Conservation (phyloP, 2,888 invertebrate species). For the Toxonevra muliebris region DNA sequence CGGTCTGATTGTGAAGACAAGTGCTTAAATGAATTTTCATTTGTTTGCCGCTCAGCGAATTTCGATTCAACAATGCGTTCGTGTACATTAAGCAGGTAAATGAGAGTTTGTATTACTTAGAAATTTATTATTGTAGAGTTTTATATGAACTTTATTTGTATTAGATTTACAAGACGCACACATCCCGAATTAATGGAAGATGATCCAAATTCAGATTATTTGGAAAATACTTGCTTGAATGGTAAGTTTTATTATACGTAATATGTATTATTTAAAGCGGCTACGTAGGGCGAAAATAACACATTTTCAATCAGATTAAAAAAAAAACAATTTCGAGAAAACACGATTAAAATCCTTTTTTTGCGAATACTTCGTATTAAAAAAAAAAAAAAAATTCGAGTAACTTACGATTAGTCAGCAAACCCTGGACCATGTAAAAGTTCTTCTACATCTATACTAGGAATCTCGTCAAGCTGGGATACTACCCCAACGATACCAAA, state of each 20-base stretch:
- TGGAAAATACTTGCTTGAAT: constrained; percentile 90
- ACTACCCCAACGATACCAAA: too few relatives aligned
- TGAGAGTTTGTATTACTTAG: neutral
- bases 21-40: constrained; percentile 87
- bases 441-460: too few relatives aligned
- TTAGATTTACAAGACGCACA: constrained; percentile 81
- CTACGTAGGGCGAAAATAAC: too few relatives aligned
- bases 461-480: too few relatives aligned
- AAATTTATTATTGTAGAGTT: neutral
- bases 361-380: too few relatives aligned
- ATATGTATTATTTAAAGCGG: too few relatives aligned
- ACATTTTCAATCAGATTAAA: too few relatives aligned
- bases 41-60: constrained; percentile 87
- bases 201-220: constrained; percentile 86
- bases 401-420: too few relatives aligned
- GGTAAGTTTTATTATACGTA: constrained; percentile 67
- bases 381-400: too few relatives aligned
- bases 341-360: too few relatives aligned
- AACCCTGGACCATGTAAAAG: too few relatives aligned
- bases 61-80: constrained; percentile 81
- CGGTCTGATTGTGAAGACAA: constrained; percentile 90
- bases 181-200: constrained; percentile 86
- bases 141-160: neutral
- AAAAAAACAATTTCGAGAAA: too few relatives aligned
- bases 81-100: constrained; percentile 76